Percentiles rank a stretch among this genome's conserved stretches.
Evolutionary conservation across 2,113 vertebrate species (phyloP).

Genomic region (Pollachius pollachius): DNA sequence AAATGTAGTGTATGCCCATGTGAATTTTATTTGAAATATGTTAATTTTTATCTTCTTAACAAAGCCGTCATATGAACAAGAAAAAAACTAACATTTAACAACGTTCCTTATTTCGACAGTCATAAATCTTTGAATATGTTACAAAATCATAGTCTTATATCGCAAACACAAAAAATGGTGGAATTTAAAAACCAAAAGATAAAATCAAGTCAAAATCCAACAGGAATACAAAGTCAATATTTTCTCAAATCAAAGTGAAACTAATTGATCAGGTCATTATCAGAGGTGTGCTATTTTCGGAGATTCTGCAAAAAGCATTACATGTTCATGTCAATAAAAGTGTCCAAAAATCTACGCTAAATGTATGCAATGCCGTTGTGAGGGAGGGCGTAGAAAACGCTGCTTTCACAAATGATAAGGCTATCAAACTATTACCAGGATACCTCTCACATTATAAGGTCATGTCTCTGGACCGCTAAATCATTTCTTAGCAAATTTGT

Average conservation of each 20-base stretch:
- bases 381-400: conserved; percentile 1
- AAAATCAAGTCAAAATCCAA: conserved; percentile 27
- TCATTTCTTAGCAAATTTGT: conserved; percentile 16
- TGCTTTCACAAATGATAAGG: conserved; percentile 27
- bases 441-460: conserved; percentile 19
- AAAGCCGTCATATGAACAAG: conserved; percentile 56
- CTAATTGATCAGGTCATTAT: conserved; percentile 14
- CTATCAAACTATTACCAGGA: conserved; percentile 17
- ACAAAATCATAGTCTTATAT: conserved; percentile 58
- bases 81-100: conserved; percentile 60
- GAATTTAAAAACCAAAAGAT: conserved; percentile 21
- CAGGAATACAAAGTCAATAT: conserved; percentile 18
- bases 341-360: conserved; percentile 9
- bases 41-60: conserved; percentile 47
- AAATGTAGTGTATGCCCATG: conserved; percentile 21
- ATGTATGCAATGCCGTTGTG: conserved; percentile 26
- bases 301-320: conserved; percentile 16
- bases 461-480: conserved; percentile 7
- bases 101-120: conserved; percentile 46
- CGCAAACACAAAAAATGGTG: conserved; percentile 50
- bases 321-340: conserved; percentile 5
- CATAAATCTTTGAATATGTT: conserved; percentile 57
- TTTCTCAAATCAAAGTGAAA: conserved; percentile 22
- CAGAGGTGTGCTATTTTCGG: conserved; percentile 14
- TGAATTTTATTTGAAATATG: conserved; percentile 50